Conservation (phyloP, 2,113 vertebrate genomes). For the Oophaga pumilio region DNA sequence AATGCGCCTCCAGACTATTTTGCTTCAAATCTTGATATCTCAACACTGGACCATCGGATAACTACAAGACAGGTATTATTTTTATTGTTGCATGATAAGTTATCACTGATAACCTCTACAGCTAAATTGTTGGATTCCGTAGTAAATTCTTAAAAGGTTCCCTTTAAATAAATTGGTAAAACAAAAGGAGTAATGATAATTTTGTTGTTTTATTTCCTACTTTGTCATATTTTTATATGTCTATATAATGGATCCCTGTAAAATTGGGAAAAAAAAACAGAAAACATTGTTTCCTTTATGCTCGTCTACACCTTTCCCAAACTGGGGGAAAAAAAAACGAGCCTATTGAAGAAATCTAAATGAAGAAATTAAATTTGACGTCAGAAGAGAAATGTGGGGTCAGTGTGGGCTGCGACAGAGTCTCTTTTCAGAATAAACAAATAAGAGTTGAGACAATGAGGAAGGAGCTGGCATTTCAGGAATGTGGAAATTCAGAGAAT, state of each 20-base stretch:
- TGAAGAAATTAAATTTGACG: conserved; percentile 35
- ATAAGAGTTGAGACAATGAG: conserved; percentile 97
- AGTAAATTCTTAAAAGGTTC: too few species aligned
- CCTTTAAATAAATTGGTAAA: too few species aligned
- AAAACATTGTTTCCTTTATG: neutral
- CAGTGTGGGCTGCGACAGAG: conserved; percentile 84
- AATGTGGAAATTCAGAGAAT: conserved; percentile 95
- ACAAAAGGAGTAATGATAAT: too few species aligned
- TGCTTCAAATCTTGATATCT: too few species aligned
- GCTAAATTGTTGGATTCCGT: too few species aligned
- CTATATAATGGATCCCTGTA: neutral
- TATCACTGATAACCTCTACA: too few species aligned
- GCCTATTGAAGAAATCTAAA: conserved; percentile 61
- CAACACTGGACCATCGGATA: too few species aligned
- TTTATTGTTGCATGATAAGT: too few species aligned
- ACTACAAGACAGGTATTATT: too few species aligned
- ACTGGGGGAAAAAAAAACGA: conserved; percentile 25
- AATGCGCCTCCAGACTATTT: too few species aligned
- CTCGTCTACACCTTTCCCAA: neutral
- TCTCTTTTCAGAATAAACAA: conserved; percentile 94
- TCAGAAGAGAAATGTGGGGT: conserved; percentile 62
- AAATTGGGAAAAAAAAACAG: neutral
- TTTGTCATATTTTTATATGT: neutral
- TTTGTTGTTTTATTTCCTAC: too few species aligned
- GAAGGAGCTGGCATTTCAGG: conserved; percentile 89